Base-by-base conservation (phyloP, 2,888 invertebrate genomes). In the Yponomeuta malinellus region DNA sequence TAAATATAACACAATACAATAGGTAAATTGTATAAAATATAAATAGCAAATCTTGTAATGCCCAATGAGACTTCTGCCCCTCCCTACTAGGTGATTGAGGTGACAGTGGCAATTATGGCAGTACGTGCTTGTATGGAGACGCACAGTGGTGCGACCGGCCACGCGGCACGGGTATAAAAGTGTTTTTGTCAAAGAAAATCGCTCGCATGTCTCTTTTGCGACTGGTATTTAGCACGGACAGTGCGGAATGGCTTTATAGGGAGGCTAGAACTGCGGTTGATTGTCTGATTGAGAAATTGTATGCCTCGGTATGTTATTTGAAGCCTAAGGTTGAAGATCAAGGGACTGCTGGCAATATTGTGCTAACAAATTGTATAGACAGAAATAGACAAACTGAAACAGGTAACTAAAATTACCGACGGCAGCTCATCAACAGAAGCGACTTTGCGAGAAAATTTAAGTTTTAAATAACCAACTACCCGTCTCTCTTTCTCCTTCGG, bases 21-120 rank as follows among this genome's bases (percentile, higher is more conserved):
- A 23, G 23, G 23, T 23, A 23, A 23, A 23, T 23, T 23, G 23
- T 23, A 23, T 23, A 23, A 23, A 23, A 23, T 43, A 43, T 43
- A 43, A 43, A 43, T 43, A 43, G 43, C 43, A 8, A 43, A 43
- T 4, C 3, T 43, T 8, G 43, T 43, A 9, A 43, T 8, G 43
- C 43, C 6, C 43, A 43, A 6, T 59, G 15, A 15, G 52, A 2
- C 52, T 59, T 59, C 52, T 59, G 15, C 52, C 15, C 15, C 15
- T 15, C 52, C 3, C 52, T 59, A 59, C 52, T 59, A 4, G 52
- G 52, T 59, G 52, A 59, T 59, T 59, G 67, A 68, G 68, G 68
- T 68, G 52, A 52, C 68, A 59, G 52, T 52, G 23, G 37, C 68
- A 68, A 68, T 68, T 52, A 68, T 68, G 52, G 29, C 67, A 48